Evolutionary conservation across 1,140 invertebrate genomes (phyloP), one percentile per base, ranked within the genome.

Genomic region (Luehdorfia chinensis): DNA sequence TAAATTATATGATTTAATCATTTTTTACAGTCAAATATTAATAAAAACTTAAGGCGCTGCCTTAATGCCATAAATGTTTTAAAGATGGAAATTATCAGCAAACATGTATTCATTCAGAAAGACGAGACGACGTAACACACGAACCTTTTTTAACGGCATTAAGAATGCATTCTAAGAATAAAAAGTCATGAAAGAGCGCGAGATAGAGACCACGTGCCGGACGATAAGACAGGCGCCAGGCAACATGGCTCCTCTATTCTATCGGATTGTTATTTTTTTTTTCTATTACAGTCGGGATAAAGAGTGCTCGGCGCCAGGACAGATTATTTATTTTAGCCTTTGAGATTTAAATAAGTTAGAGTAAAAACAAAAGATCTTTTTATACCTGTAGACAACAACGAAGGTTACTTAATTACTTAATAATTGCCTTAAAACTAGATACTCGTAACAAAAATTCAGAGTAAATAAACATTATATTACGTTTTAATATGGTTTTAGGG

Each of bases 191-290:
- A 57, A 63, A 65, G 56, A 59, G 47, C 47, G 47, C 49, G 50
- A 58, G 53, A 54, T 46, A 55, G 54, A 47, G 49, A 44, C 65
- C 77, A 81, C 80, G 76, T 81, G 76, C 66, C 66, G 41, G 25
- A 33, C 43, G 74, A 80, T 78, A 81, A 80, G 61, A 37, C 52
- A 58, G 75, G 77, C 80, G 80, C 77, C 80, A 68, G 55, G 49
- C 56, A 44, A 50, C 59, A 44, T 52, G 56, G 41, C 52, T 55
- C 46, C 59, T 53, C 32, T 31, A 28, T 64, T 53, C 57, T 55
- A 55, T 46, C 56, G 48, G 48, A n/a, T n/a, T n/a, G n/a, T n/a
- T n/a, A n/a, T n/a, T 66, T 72, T 75, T 77, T 75, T 72, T 59
- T 66, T 59, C 54, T 47, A 27, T 57, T 43, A 11, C 14, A 37